These are phyloP conservation scores for Oncorhynchus masou DNA, from an alignment of 2,113 vertebrate genomes.

Conservation along the genomic window DNA sequence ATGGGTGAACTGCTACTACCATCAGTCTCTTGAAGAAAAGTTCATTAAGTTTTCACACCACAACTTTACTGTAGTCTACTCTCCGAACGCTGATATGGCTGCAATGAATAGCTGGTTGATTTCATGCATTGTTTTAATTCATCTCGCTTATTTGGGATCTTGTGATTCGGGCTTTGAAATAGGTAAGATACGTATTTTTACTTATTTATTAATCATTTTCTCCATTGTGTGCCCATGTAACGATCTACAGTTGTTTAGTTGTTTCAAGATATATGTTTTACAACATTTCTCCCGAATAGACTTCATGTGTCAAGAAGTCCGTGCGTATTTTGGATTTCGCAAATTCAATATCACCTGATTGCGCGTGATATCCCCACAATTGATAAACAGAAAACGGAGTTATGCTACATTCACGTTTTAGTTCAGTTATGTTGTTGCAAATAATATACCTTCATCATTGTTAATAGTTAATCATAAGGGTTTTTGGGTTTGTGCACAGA, in stretches of 20 bases:
- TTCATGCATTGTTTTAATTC: conserved; percentile 37
- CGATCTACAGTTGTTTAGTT: not conserved
- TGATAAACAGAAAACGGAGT: too few species aligned
- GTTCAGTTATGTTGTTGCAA: too few species aligned
- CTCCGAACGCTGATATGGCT: conserved; percentile 41
- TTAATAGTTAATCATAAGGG: too few species aligned
- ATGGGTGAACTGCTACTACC: conserved; percentile 22
- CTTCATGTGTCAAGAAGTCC: too few species aligned
- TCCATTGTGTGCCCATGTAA: not conserved
- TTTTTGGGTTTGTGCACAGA: too few species aligned
- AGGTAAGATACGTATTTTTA: conserved; percentile 45
- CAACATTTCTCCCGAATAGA: too few species aligned
- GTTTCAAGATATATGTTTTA: too few species aligned
- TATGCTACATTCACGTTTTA: too few species aligned
- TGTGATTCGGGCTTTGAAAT: not conserved
- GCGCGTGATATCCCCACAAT: too few species aligned
- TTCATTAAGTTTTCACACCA: conserved; percentile 41
- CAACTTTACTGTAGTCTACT: conserved; percentile 23
- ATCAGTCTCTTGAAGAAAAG: conserved; percentile 27
- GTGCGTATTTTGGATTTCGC: too few species aligned
- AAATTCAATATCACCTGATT: too few species aligned
- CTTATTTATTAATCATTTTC: not conserved
- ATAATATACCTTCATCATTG: too few species aligned
- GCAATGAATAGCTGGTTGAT: conserved; percentile 34
- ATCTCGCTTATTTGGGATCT: conserved; percentile 10